Evolutionary conservation across 2,888 invertebrate genomes (phyloP).

Genomic region (Drosophila trichaetosa): DNA sequence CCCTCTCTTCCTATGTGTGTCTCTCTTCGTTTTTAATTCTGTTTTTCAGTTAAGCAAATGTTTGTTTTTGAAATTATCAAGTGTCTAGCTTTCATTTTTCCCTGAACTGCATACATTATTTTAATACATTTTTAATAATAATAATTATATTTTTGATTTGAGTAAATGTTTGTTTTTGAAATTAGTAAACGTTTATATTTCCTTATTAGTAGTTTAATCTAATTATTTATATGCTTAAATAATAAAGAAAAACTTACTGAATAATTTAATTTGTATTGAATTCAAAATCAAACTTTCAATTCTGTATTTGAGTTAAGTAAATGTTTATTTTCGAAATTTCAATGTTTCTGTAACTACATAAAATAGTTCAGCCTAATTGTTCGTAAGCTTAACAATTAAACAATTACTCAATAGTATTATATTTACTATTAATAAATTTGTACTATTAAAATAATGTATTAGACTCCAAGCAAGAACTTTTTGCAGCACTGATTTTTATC

Average conservation of each 20-base stretch:
- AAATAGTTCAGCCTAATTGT: not conserved
- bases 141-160: not conserved
- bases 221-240: not conserved
- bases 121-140: not conserved
- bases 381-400: not conserved
- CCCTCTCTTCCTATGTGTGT: not conserved
- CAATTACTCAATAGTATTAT: not conserved
- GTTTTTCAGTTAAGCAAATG: constrained; percentile 8
- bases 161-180: constrained; percentile 4
- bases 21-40: not conserved
- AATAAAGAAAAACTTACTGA: not conserved
- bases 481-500: not conserved
- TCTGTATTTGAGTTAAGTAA: constrained; percentile 3
- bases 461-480: not conserved
- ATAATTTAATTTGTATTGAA: not conserved
- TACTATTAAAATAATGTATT: not conserved
- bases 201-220: not conserved
- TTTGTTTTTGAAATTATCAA: constrained; percentile 1
- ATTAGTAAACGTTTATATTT: not conserved
- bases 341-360: not conserved
- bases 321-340: not conserved
- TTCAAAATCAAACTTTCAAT: not conserved
- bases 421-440: not conserved
- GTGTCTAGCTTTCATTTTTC: not conserved
- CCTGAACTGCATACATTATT: not conserved